These are phyloP conservation scores for Cephus nigrinus DNA, from an alignment of 2,888 invertebrate species.

Conservation along the genomic window DNA sequence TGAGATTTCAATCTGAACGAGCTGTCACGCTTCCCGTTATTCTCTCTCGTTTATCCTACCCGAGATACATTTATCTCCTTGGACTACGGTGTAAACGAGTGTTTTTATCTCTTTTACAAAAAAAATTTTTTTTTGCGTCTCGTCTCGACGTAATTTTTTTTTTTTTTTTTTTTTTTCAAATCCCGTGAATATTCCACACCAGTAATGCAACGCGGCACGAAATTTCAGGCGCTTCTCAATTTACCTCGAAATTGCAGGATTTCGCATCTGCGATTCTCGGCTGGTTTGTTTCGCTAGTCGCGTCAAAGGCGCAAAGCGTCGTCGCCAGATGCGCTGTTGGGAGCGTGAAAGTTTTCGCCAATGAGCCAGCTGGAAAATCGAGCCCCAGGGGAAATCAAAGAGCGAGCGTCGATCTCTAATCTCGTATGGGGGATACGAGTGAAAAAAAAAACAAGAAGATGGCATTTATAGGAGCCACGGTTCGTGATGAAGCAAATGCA, in stretches of 20 bases:
- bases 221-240: too few relatives aligned
- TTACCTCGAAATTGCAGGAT: background rate
- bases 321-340: too few relatives aligned
- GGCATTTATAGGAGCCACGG: background rate
- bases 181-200: too few relatives aligned
- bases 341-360: background rate
- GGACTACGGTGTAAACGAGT: background rate
- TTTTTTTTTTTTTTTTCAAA: too few relatives aligned
- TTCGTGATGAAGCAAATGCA: background rate
- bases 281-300: background rate
- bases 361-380: background rate
- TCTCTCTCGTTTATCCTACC: background rate
- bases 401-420: background rate
- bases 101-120: background rate
- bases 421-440: background rate
- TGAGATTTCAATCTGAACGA: slow-evolving; percentile 42
- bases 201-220: too few relatives aligned
- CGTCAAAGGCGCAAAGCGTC: background rate
- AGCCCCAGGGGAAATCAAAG: background rate
- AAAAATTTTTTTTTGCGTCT: background rate
- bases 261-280: background rate
- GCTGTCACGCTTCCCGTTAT: slow-evolving; percentile 39
- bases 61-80: background rate
- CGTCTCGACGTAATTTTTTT: background rate
- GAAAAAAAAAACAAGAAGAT: too few relatives aligned